Evolutionary conservation across 35 echinoderm and acorn worm genomes (phyloP).

Genomic region (Ophioderma brevispina): DNA sequence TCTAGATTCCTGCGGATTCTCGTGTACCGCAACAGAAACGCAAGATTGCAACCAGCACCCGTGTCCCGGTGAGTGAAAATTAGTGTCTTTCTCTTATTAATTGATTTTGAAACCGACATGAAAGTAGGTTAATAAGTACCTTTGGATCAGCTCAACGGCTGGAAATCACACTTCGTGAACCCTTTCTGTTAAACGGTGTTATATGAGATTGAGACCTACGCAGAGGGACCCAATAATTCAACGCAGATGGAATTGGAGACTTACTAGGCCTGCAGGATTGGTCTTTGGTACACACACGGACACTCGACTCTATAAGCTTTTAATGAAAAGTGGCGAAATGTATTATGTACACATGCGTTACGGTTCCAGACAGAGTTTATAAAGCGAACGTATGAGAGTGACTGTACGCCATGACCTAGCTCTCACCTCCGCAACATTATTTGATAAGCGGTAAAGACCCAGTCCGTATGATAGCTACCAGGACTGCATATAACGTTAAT

Average conservation of each 20-base stretch:
- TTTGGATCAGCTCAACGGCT: not conserved
- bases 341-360: not conserved
- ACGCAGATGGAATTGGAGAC: not conserved
- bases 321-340: not conserved
- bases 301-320: not conserved
- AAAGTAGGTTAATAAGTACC: not conserved
- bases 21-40: slow-evolving; percentile 64
- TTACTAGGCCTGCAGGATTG: not conserved
- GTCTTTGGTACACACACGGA: not conserved
- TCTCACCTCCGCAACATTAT: not conserved
- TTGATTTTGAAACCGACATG: not conserved
- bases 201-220: not conserved
- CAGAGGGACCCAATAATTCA: not conserved
- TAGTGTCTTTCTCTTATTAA: not conserved
- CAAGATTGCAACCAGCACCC: slow-evolving; percentile 60
- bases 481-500: too few relatives aligned
- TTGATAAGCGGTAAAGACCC: too few relatives aligned
- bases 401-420: not conserved
- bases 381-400: not conserved
- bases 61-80: slow-evolving; percentile 58
- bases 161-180: not conserved
- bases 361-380: too few relatives aligned
- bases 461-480: too few relatives aligned
- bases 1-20: slow-evolving; percentile 52
- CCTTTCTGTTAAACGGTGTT: not conserved